Evolutionary conservation across 2,797 vertebrate species (phyloP).

Genomic region (Cheirogaleus major): DNA sequence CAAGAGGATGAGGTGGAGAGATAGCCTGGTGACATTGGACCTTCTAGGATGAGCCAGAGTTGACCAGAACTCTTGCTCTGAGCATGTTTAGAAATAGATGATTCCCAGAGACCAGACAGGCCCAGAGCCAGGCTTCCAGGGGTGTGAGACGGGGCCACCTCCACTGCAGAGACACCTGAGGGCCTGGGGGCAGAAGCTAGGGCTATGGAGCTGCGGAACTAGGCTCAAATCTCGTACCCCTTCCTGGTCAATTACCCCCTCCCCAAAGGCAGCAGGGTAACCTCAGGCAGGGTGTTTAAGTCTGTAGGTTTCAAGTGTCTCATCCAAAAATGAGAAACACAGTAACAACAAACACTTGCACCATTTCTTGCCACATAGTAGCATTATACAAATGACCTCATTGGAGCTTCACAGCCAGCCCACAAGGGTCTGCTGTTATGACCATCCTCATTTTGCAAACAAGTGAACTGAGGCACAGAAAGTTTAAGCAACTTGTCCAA

Average conservation of each 20-base stretch:
- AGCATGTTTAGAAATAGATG: neutral
- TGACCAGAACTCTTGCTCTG: neutral
- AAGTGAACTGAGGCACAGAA: neutral
- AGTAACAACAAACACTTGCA: neutral
- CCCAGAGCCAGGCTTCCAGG: accelerated
- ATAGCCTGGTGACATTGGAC: accelerated
- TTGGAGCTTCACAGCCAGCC: neutral
- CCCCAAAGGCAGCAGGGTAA: no score
- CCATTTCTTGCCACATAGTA: neutral
- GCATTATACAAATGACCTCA: neutral
- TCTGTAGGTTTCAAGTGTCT: neutral
- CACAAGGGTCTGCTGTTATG: no score
- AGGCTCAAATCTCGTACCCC: neutral
- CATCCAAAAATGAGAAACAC: neutral
- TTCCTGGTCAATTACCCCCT: accelerated
- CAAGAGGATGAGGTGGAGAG: neutral
- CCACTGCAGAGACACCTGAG: accelerated
- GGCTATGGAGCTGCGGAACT: neutral
- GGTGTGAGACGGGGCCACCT: accelerated
- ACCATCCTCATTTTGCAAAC: neutral
- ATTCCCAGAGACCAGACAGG: neutral
- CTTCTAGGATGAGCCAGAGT: neutral
- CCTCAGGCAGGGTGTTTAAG: neutral
- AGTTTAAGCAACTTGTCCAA: neutral
- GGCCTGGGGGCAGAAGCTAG: neutral